A percentile compares a stretch with the other conserved stretches of the same genome.
Conservation (phyloP, 2,797 vertebrate genomes). For the Chelon auratus region DNA sequence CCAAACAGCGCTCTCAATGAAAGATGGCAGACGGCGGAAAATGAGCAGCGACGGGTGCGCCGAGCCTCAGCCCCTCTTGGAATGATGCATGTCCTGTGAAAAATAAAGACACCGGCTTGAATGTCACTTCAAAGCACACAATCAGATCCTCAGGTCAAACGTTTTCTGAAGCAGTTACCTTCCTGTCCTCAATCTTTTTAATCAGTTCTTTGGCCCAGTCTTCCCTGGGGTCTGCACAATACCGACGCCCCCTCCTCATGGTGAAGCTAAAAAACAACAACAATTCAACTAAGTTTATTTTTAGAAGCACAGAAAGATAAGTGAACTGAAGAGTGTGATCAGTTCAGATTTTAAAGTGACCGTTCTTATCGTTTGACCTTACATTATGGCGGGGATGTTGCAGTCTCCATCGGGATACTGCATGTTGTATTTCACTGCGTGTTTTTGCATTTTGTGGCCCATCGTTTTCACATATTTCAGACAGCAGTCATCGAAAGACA, state of each 20-base stretch:
- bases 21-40: slow-evolving; percentile 17
- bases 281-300: neutral
- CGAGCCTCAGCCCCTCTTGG: slow-evolving; percentile 35
- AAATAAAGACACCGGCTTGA: slow-evolving; percentile 22
- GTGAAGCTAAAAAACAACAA: slow-evolving; percentile 70
- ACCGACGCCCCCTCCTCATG: slow-evolving; percentile 46
- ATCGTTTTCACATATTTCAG: slow-evolving; percentile 62
- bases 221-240: slow-evolving; percentile 74
- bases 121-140: neutral
- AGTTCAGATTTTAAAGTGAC: neutral
- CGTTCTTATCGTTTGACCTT: slow-evolving; percentile 18
- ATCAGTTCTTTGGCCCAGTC: slow-evolving; percentile 67
- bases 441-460: fast-evolving
- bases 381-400: slow-evolving; percentile 84
- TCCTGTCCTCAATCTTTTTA: slow-evolving; percentile 14
- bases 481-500: slow-evolving; percentile 85
- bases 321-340: neutral
- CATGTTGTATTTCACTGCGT: slow-evolving; percentile 56
- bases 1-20: neutral
- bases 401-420: slow-evolving; percentile 83
- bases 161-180: slow-evolving; percentile 6
- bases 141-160: slow-evolving; percentile 2
- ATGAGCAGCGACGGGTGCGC: neutral
- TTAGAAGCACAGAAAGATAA: neutral
- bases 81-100: neutral